phyloP scores from a whole-genome alignment of 2,797 vertebrate species.

The Crocodylus rhombifer region DNA sequence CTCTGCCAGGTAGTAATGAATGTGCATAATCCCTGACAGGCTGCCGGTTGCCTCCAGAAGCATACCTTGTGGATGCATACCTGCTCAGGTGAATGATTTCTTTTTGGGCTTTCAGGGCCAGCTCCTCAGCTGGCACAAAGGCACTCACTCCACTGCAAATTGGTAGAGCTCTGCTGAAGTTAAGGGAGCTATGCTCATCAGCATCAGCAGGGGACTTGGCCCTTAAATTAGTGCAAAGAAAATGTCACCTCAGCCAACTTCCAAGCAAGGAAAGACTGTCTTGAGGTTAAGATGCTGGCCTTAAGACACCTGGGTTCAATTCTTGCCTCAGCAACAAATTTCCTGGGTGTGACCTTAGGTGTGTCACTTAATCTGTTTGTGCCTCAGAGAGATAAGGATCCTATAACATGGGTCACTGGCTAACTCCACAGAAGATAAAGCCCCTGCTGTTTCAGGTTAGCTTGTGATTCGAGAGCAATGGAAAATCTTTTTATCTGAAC shows the following conservation, averaged over 20 bases:
- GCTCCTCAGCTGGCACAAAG: neutral
- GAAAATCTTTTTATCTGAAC: neutral
- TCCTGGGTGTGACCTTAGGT: neutral
- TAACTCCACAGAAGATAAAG: neutral
- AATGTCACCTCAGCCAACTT: neutral
- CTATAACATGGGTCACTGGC: neutral
- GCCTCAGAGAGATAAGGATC: neutral
- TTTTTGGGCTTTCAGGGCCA: neutral
- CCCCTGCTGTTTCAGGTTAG: neutral
- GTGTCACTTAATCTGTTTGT: neutral
- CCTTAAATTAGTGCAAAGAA: neutral
- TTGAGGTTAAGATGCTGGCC: neutral
- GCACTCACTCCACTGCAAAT: neutral
- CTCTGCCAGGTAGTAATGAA: neutral
- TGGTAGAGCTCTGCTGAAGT: neutral
- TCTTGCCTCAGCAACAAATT: neutral
- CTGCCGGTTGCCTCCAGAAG: neutral
- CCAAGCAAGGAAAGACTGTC: neutral
- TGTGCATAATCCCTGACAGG: neutral
- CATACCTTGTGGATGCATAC: neutral
- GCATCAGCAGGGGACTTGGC: neutral
- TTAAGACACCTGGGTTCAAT: neutral
- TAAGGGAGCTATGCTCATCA: neutral
- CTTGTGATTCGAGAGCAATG: neutral
- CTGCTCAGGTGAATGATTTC: neutral